Evolutionary conservation across 2,888 invertebrate genomes (phyloP), one percentile per base, ranked within the genome.

Genomic region (Metallyticus violacea): DNA sequence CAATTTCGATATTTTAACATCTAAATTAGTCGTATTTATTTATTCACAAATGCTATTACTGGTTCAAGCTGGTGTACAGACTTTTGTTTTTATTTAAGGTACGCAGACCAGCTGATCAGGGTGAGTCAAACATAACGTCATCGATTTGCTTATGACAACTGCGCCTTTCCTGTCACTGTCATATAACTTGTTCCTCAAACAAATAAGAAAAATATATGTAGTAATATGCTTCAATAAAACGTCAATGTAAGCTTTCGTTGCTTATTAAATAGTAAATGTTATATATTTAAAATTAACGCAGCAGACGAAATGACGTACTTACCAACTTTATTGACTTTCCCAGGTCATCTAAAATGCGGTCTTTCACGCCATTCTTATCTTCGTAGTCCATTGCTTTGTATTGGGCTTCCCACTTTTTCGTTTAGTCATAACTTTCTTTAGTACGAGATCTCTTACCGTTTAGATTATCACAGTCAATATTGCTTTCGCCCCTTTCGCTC

Each of bases 241-340:
- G 15, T 0, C 40, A 62, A 1, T 2, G 40, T 62, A 4, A 62
- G 15, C 2, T 15, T 62, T 62, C 40, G 22, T 4, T 0, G n/a
- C n/a, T 2, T 15, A 15, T 62, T 62, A 62, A 62, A 62, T 2
- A 30, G 7, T n/a, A 15, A 62, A 62, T 22, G 0, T 15, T 15
- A 15, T 2, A 62, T 22, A 62, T 62, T 22, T 62, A 62, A 62
- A 62, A 3, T 15, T 2, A 15, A 6, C 15, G 22, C 22, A 79
- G 6, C 62, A 81, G 15, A 85, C 9, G 26, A 28, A 85, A 25
- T 81, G 28, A 62, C 62, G 80, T 86, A 90, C 91, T 91, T 88
- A 91, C 92, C 90, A 92, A 88, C 89, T 92, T 92, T 89, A 92
- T 91, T 88, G 92, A 91, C 89, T 92, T 91, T 84, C 91, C 92